Evolutionary conservation across 2,797 vertebrate genomes (phyloP).

Genomic region (Gambelia wislizenii): DNA sequence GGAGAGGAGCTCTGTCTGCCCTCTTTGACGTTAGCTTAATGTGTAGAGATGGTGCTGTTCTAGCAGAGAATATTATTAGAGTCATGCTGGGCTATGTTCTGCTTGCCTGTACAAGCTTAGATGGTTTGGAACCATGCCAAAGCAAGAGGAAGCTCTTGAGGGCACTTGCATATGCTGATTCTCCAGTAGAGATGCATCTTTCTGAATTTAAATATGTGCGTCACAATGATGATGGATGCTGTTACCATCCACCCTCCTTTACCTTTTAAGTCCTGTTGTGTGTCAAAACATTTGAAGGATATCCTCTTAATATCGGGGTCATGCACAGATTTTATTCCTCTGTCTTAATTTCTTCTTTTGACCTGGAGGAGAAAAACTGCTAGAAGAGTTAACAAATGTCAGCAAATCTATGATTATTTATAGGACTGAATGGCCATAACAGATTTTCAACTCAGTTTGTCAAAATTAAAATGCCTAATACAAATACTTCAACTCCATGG

Average conservation of each 20-base stretch:
- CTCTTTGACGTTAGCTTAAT: neutral
- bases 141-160: neutral
- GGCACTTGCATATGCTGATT: neutral
- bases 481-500: neutral
- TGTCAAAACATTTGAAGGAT: conserved; percentile 32
- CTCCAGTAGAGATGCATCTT: neutral
- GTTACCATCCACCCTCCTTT: neutral
- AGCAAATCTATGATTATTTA: conserved; percentile 17
- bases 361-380: conserved; percentile 51
- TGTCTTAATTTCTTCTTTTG: conserved; percentile 35
- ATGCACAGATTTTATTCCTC: conserved; percentile 39
- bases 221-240: neutral
- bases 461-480: neutral
- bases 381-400: conserved; percentile 51
- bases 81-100: neutral
- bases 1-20: too few relatives aligned
- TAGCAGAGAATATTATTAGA: neutral
- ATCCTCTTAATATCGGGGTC: conserved; percentile 26
- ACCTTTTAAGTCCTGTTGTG: neutral
- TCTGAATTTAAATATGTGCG: neutral
- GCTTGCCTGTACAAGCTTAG: neutral
- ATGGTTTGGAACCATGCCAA: neutral
- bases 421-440: too few relatives aligned
- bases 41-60: conserved; percentile 2
- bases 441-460: neutral